Evolutionary conservation across 2,113 vertebrate genomes (phyloP), one percentile per base, ranked within the genome.

Genomic region (Poecilia latipinna): DNA sequence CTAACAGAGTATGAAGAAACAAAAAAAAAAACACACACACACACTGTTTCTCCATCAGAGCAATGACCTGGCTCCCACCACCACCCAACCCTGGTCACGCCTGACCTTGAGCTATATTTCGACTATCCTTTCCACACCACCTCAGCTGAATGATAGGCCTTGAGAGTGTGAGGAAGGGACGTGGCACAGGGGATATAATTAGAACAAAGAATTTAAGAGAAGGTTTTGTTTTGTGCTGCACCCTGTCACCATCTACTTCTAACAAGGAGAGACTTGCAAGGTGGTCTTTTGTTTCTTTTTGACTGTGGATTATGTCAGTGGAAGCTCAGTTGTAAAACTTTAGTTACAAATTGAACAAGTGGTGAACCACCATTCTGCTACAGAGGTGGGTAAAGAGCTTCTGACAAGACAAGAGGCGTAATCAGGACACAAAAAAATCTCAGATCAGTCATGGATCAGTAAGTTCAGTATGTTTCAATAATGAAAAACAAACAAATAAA

Each of bases 111-210:
- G 77, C 83, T 78, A 81, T 91, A 90, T 92, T 84, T 90, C 88
- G 90, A 82, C 89, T 88, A 82, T 89, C 82, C 79, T 87, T 68
- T 90, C 80, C 75, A 88, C 75, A 86, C 86, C 91, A 93, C 92
- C 85, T 90, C 82, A 0, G 63, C 75, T 85, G 84, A 87, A 63
- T 92, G 92, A 94, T 79, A 93, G 88, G 79, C 71, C 61, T 70
- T 74, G 78, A 88, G 88, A 91, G 90, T 66, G 79, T 68, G 82
- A 66, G 83, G 65, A 17, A 32, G 44, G 64, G 87, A 84, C 74
- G 80, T 35, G 44, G 73, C 37, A 66, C 82, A 69, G 78, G 8
- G 42, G 85, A 79, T 94, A 94, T 91, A 93, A 91, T 89, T 94
- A 93, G 93, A 91, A 65, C 70, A 42, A 80, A 57, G 66, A 82